These are phyloP conservation scores for Acheta domesticus DNA, from an alignment of 2,888 invertebrate genomes.

Conservation along the genomic window DNA sequence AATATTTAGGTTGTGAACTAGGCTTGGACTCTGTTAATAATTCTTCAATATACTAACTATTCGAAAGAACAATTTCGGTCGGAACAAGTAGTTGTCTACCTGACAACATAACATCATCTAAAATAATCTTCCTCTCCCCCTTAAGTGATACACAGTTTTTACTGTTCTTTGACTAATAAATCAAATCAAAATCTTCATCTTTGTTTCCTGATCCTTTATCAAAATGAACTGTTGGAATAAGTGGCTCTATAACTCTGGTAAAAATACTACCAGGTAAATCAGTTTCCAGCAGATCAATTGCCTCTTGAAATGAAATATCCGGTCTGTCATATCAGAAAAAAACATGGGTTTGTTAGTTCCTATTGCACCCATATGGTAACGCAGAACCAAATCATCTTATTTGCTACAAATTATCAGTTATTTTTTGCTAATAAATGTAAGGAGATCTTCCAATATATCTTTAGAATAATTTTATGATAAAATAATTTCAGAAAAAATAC, in stretches of 20 bases:
- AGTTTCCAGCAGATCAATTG: neutral
- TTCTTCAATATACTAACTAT: neutral
- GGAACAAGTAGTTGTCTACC: neutral
- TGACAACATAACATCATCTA: neutral
- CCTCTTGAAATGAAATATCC: neutral
- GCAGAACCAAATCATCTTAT: too few relatives aligned
- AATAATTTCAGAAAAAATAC: too few relatives aligned
- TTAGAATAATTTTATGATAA: too few relatives aligned
- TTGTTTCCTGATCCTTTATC: neutral
- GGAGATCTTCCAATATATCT: too few relatives aligned
- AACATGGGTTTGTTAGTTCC: too few relatives aligned
- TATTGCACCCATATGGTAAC: too few relatives aligned
- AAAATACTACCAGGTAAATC: neutral
- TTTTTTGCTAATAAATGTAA: too few relatives aligned
- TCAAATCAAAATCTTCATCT: neutral
- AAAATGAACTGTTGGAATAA: neutral
- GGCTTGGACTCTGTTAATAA: neutral
- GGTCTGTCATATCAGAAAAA: too few relatives aligned
- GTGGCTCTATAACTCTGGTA: neutral
- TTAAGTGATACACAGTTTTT: too few relatives aligned
- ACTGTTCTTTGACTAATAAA: too few relatives aligned
- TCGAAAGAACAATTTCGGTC: neutral
- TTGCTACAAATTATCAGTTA: too few relatives aligned
- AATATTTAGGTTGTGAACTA: neutral
- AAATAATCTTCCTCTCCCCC: neutral